Base-by-base conservation (phyloP, 2,113 vertebrate genomes). In the Xyliphius kryptos region DNA sequence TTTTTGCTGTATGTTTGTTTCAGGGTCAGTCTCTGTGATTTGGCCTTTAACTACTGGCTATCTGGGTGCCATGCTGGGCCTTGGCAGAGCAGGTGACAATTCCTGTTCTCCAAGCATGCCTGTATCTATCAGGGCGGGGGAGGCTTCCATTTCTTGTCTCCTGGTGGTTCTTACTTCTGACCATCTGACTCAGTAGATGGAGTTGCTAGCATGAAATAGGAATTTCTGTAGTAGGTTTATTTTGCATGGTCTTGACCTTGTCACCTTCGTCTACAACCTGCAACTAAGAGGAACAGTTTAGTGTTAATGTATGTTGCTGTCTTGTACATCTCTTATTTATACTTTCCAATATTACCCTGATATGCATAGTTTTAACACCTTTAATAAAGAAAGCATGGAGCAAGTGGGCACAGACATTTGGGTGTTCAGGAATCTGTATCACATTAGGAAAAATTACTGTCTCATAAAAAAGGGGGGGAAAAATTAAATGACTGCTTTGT, bases 31-130 rank as follows among this genome's bases (percentile, higher is more conserved):
- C 61, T 53, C 49, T 19, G 41, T 46, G 15, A 49, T 71, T 41
- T 71, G 58, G 57, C 12, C 63, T 62, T 41, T 44, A 40, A 12
- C 50, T 61, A 41, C 36, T 57, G 46, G 58, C 32, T 12, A 53
- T 47, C 47, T 46, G 40, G 53, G 59, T 63, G 47, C 55, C 63
- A 19, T 14, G 36, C 64, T 57, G 59, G 20, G 55, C 40, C 56
- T 58, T 71, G 69, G 44, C 64, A 66, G 63, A 61, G 62, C 40
- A 65, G 38, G 60, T 37, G 56, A 56, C 47, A 61, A 65, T 44
- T 57, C 57, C 63, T 43, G 56, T 57, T 38, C 43, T 66, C 51
- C 38, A 26, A 26, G 54, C 55, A 51, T 59, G 26, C 38, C 43
- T 32, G 20, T 15, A 20, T 61, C 26, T 40, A 26, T 14, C 17